Conservation (phyloP, 2,797 vertebrate species). For the Nasua narica region DNA sequence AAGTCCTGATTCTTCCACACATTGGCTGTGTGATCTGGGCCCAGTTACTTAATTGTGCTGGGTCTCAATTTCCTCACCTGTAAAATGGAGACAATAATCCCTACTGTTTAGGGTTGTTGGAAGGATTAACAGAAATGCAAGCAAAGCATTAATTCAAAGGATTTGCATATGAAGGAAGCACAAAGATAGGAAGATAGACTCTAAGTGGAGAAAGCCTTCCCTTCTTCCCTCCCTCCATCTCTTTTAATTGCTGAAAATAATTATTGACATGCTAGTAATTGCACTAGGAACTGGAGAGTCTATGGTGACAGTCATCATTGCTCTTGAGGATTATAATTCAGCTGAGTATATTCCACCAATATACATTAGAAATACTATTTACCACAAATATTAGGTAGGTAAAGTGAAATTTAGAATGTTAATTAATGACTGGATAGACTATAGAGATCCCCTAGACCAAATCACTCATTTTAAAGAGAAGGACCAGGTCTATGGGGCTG, state of each 20-base stretch:
- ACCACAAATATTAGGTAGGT: neutral
- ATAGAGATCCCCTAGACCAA: neutral
- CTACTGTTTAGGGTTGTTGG: neutral
- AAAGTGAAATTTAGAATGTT: neutral
- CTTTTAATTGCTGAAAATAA: neutral
- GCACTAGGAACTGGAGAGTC: neutral
- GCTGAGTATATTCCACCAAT: neutral
- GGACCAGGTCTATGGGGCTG: neutral
- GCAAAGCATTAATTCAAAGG: neutral
- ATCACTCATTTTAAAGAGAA: conserved; percentile 1
- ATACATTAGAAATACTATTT: neutral
- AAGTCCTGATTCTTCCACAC: neutral
- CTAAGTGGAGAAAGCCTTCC: neutral
- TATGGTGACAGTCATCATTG: neutral
- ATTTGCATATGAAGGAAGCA: neutral
- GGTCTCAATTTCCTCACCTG: neutral
- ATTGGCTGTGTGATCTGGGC: neutral
- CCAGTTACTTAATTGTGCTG: neutral
- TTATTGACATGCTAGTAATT: neutral
- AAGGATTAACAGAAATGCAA: neutral
- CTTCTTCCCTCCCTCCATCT: neutral
- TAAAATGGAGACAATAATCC: neutral
- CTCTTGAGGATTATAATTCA: neutral
- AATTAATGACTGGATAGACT: neutral
- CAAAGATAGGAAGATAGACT: neutral